A percentile compares a stretch with the other conserved stretches of the same genome.
Conservation (phyloP, 1,140 invertebrate species). For the Drosophila leontia region DNA sequence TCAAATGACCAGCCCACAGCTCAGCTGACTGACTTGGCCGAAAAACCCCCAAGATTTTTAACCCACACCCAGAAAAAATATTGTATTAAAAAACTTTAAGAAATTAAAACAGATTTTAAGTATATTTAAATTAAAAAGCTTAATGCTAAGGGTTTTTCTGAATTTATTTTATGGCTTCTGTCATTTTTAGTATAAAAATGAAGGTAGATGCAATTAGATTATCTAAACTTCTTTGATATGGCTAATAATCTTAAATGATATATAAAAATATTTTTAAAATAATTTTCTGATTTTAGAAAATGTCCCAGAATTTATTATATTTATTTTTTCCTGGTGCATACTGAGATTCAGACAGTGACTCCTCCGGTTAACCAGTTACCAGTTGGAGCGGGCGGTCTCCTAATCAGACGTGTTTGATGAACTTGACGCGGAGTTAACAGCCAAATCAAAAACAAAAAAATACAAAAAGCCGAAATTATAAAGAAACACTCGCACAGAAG, state of each 20-base stretch:
- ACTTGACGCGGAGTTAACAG: slow-evolving; percentile 71
- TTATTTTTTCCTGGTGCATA: slow-evolving; percentile 4
- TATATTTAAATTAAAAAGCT: no score
- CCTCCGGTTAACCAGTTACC: slow-evolving; percentile 26
- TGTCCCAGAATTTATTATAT: neutral
- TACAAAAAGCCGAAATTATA: slow-evolving; percentile 29
- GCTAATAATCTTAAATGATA: no score
- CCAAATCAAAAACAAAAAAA: slow-evolving; percentile 13
- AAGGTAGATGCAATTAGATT: no score
- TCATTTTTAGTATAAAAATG: no score
- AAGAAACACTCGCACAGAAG: slow-evolving; percentile 25
- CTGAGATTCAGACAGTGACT: neutral
- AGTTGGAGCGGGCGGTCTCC: slow-evolving; percentile 23
- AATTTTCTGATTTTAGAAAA: neutral
- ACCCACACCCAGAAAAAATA: slow-evolving; percentile 20
- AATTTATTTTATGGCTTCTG: neutral
- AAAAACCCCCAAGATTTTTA: slow-evolving; percentile 41
- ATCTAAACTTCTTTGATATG: no score
- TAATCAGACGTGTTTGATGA: slow-evolving; percentile 74
- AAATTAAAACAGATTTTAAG: neutral
- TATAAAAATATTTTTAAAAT: neutral
- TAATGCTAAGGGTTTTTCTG: no score
- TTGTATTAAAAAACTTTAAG: no score
- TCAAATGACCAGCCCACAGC: slow-evolving; percentile 68
- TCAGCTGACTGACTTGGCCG: slow-evolving; percentile 29